These are phyloP conservation scores for Enteromius paludinosus DNA, from an alignment of 2,797 vertebrate genomes.

Conservation along the genomic window DNA sequence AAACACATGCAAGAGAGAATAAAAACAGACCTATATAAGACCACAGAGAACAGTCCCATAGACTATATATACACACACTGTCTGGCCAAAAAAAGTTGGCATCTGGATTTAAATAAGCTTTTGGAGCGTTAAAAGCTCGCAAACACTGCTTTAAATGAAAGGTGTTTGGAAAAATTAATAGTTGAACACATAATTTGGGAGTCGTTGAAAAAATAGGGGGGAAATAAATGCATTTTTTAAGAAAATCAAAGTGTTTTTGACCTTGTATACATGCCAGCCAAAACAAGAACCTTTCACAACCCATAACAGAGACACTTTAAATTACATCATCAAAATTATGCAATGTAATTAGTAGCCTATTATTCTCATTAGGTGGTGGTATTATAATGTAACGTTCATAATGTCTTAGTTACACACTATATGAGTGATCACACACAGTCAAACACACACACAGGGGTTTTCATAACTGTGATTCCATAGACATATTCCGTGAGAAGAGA, in stretches of 20 bases:
- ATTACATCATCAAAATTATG: not conserved
- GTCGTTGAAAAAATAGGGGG: too few relatives aligned
- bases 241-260: too few relatives aligned
- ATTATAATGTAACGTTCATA: not conserved
- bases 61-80: not conserved
- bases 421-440: not conserved
- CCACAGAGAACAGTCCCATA: not conserved
- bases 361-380: not conserved
- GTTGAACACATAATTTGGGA: too few relatives aligned
- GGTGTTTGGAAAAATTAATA: too few relatives aligned
- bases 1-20: constrained; percentile 5
- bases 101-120: not conserved
- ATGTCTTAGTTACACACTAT: not conserved
- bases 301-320: not conserved
- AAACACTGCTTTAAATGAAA: too few relatives aligned
- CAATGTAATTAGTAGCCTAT: not conserved
- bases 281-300: too few relatives aligned
- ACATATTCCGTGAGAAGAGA: not conserved
- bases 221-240: too few relatives aligned
- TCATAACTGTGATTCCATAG: constrained; percentile 1
- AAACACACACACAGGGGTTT: not conserved
- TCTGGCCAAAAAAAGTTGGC: not conserved
- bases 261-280: too few relatives aligned
- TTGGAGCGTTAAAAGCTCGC: too few relatives aligned
- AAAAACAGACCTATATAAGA: constrained; percentile 13